Evolutionary conservation across 1,140 invertebrate genomes (phyloP).

Genomic region (Chlorops oryzae): DNA sequence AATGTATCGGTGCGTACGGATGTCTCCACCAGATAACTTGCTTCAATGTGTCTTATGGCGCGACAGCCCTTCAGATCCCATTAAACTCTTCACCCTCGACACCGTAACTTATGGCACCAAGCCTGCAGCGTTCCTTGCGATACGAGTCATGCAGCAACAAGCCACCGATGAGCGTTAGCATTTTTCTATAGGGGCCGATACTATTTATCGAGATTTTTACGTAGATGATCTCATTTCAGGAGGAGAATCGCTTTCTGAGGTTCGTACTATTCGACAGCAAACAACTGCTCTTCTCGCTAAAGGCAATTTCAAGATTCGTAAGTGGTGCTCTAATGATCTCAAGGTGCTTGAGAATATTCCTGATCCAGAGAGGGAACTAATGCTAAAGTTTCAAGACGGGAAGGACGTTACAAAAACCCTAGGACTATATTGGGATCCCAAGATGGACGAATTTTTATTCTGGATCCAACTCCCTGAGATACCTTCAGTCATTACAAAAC

Average conservation of each 20-base stretch:
- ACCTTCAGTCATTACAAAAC: neutral
- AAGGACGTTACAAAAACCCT: slow-evolving; percentile 6
- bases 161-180: slow-evolving; percentile 28
- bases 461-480: neutral
- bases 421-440: neutral
- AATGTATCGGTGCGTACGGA: slow-evolving; percentile 47
- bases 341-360: neutral
- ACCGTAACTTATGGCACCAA: slow-evolving; percentile 31
- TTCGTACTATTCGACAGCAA: slow-evolving; percentile 1
- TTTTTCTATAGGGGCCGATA: slow-evolving; percentile 2
- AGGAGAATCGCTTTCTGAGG: slow-evolving; percentile 18
- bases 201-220: slow-evolving; percentile 31
- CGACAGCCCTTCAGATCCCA: slow-evolving; percentile 11
- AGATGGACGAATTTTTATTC: neutral
- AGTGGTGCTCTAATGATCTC: slow-evolving; percentile 42
- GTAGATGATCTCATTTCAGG: slow-evolving; percentile 42
- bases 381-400: slow-evolving; percentile 1
- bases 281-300: slow-evolving; percentile 17
- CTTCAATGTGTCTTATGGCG: slow-evolving; percentile 49
- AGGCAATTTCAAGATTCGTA: slow-evolving; percentile 39
- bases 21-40: slow-evolving; percentile 30
- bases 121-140: slow-evolving; percentile 26
- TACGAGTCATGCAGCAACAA: slow-evolving; percentile 28
- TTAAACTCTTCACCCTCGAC: slow-evolving; percentile 18
- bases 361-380: neutral